Conservation (phyloP, 2,113 vertebrate species). For the Elachura formosa region DNA sequence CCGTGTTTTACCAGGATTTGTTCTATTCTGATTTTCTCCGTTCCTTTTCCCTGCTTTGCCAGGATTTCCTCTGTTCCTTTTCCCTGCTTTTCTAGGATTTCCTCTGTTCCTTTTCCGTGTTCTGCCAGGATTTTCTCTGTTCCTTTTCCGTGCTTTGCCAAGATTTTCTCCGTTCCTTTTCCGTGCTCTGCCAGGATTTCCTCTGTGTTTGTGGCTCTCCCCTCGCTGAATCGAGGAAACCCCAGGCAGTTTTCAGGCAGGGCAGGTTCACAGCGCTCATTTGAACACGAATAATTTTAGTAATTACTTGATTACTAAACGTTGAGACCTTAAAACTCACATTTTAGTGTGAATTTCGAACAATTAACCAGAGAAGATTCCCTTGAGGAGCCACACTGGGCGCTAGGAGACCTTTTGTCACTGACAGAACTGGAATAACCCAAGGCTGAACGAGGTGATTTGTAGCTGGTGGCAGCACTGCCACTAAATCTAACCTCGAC, state of each 20-base stretch:
- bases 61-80: too few species aligned
- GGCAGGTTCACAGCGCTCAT: neutral
- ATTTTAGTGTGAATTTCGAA: neutral
- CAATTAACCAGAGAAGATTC: neutral
- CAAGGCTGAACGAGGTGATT: neutral
- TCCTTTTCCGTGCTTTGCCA: too few species aligned
- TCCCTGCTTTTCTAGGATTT: too few species aligned
- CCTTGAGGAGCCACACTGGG: neutral
- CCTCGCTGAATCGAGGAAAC: neutral
- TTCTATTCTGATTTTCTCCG: too few species aligned
- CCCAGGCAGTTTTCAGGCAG: neutral
- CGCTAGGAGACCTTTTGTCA: neutral
- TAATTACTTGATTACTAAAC: neutral
- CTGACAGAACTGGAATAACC: neutral
- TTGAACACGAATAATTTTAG: neutral
- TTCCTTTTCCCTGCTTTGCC: too few species aligned
- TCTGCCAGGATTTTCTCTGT: too few species aligned
- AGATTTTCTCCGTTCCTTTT: too few species aligned
- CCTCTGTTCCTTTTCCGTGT: too few species aligned
- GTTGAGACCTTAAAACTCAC: neutral
- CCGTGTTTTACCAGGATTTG: too few species aligned
- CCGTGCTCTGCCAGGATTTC: neutral
- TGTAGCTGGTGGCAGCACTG: neutral
- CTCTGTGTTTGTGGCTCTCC: neutral
- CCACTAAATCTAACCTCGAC: neutral